Conservation (phyloP, 2,797 vertebrate species). For the Orientallactaga sibirica region DNA sequence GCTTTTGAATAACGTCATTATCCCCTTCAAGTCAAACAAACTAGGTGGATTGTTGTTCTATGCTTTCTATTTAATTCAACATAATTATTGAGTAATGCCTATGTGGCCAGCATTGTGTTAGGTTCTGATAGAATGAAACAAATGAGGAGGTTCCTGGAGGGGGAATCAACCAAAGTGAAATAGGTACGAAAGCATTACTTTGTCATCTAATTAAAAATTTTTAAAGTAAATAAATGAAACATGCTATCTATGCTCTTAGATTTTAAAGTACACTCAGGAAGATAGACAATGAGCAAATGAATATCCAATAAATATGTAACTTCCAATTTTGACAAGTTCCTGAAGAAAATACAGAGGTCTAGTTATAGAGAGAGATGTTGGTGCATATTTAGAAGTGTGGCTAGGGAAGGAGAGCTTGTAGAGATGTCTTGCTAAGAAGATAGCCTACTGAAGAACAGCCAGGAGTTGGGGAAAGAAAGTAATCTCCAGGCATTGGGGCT, state of each 20-base stretch:
- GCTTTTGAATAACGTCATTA: neutral
- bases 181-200: neutral
- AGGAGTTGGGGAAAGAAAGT: conserved; percentile 28
- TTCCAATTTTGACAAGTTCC: neutral
- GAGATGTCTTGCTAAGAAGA: neutral
- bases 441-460: neutral
- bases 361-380: neutral
- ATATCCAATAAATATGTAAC: conserved; percentile 12
- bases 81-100: conserved; percentile 16
- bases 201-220: too few species aligned
- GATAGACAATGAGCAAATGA: neutral
- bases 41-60: neutral
- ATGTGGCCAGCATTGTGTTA: neutral
- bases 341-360: conserved; percentile 12
- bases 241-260: neutral
- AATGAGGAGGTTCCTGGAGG: too few species aligned
- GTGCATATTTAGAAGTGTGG: neutral
- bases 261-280: neutral
- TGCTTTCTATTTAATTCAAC: conserved; percentile 18
- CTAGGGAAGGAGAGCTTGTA: neutral
- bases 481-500: neutral
- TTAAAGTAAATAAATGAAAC: too few species aligned
- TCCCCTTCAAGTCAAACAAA: neutral
- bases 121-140: neutral
- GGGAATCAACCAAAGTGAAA: neutral